phyloP scores from a whole-genome alignment of 2,888 invertebrate species.

The Pheosia tremula region DNA sequence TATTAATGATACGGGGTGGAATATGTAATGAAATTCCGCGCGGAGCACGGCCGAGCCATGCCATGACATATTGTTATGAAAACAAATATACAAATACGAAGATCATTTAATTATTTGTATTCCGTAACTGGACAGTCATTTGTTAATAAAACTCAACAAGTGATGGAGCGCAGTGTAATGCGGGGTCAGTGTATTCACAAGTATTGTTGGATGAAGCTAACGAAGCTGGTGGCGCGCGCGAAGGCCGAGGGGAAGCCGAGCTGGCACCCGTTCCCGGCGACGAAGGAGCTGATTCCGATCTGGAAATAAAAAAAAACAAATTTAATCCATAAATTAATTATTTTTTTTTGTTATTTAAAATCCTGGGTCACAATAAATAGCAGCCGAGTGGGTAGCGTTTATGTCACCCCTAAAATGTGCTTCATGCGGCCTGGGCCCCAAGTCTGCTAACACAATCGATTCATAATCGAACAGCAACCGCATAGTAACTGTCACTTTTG shows the following conservation, averaged over 20 bases:
- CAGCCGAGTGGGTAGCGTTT: too few relatives aligned
- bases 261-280: constrained; percentile 50
- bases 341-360: too few relatives aligned
- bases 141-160: constrained; percentile 7
- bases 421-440: too few relatives aligned
- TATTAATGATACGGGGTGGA: too few relatives aligned
- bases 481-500: too few relatives aligned
- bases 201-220: constrained; percentile 50
- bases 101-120: background rate
- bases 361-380: too few relatives aligned
- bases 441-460: too few relatives aligned
- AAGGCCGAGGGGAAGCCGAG: constrained; percentile 60
- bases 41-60: too few relatives aligned
- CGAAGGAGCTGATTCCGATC: constrained; percentile 66
- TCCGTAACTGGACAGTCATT: background rate
- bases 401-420: too few relatives aligned
- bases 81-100: background rate
- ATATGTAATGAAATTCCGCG: too few relatives aligned
- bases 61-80: background rate
- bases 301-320: constrained; percentile 24
- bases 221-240: constrained; percentile 60
- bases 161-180: constrained; percentile 1
- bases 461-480: too few relatives aligned
- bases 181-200: constrained; percentile 28
- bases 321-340: background rate